These are phyloP conservation scores for Ptychadena robeensis DNA, from an alignment of 2,797 vertebrate species.

Conservation along the genomic window DNA sequence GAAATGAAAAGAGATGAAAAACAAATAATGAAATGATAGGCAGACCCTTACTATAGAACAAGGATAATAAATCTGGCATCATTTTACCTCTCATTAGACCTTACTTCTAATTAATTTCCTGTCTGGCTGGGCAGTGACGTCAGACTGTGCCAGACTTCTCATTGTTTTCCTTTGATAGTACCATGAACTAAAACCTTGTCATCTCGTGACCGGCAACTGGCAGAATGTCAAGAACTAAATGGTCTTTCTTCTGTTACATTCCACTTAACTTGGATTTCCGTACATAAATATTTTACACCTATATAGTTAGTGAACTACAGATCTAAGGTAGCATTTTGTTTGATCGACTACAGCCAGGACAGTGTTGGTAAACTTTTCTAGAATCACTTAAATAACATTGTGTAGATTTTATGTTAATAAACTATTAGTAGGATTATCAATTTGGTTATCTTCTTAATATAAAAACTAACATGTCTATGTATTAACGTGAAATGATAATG, in stretches of 20 bases:
- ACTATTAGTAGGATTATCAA: too few species aligned
- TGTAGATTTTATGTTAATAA: too few species aligned
- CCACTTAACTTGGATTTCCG: conserved; percentile 69
- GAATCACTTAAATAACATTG: too few species aligned
- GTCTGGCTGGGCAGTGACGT: conserved; percentile 73
- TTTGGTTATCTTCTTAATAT: too few species aligned
- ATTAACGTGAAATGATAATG: too few species aligned
- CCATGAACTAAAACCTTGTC: conserved; percentile 69
- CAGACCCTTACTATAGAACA: conserved; percentile 37
- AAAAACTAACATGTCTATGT: too few species aligned
- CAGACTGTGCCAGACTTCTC: conserved; percentile 67
- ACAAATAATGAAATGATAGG: conserved; percentile 50
- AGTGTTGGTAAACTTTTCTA: not conserved
- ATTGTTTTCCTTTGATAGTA: conserved; percentile 74
- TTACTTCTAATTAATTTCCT: conserved; percentile 75
- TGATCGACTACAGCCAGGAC: not conserved
- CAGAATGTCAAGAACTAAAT: conserved; percentile 69
- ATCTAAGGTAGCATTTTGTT: not conserved
- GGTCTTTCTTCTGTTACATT: conserved; percentile 66
- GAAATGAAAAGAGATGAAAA: conserved; percentile 46
- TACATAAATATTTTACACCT: conserved; percentile 64
- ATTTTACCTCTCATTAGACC: conserved; percentile 60
- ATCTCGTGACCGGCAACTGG: conserved; percentile 66
- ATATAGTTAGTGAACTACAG: conserved; percentile 61
- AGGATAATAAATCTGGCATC: conserved; percentile 55